Percentiles rank a stretch among this genome's conserved stretches.
These are phyloP conservation scores for Antheraea assamensis DNA, from an alignment of 2,888 invertebrate genomes.

Conservation along the genomic window DNA sequence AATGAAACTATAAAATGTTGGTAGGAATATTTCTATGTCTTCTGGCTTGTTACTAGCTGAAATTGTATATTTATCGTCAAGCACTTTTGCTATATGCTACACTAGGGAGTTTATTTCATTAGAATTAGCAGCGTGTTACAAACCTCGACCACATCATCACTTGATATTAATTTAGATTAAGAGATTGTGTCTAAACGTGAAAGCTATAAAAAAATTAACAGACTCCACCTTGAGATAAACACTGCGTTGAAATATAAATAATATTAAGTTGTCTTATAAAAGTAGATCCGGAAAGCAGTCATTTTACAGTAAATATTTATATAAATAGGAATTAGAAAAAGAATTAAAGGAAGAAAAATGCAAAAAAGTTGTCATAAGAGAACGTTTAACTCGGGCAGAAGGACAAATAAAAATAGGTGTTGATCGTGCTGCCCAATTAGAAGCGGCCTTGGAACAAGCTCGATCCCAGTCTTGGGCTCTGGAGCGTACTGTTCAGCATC, in stretches of 20 bases:
- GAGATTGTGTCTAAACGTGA: background rate
- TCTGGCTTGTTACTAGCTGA: background rate
- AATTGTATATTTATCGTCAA: background rate
- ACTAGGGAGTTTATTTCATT: background rate
- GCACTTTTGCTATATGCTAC: background rate
- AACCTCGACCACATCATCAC: background rate
- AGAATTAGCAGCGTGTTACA: background rate
- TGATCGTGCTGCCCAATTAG: slow-evolving; percentile 54
- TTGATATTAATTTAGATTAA: background rate
- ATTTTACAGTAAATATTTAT: slow-evolving; percentile 3
- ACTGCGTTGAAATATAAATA: background rate
- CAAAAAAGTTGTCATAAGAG: slow-evolving; percentile 48
- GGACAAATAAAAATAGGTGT: slow-evolving; percentile 56
- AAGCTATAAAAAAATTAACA: background rate
- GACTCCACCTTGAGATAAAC: background rate
- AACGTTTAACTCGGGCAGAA: slow-evolving; percentile 55
- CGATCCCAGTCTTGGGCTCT: slow-evolving; percentile 47
- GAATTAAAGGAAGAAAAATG: slow-evolving; percentile 64
- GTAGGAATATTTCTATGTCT: background rate
- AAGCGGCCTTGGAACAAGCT: slow-evolving; percentile 57
- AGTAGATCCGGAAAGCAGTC: background rate
- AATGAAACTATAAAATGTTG: background rate
- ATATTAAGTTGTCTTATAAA: background rate
- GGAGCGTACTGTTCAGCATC: slow-evolving; percentile 58
- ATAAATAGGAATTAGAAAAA: slow-evolving; percentile 65